Conservation (phyloP, 2,888 invertebrate species). For the Drosophila nigritarsus region DNA sequence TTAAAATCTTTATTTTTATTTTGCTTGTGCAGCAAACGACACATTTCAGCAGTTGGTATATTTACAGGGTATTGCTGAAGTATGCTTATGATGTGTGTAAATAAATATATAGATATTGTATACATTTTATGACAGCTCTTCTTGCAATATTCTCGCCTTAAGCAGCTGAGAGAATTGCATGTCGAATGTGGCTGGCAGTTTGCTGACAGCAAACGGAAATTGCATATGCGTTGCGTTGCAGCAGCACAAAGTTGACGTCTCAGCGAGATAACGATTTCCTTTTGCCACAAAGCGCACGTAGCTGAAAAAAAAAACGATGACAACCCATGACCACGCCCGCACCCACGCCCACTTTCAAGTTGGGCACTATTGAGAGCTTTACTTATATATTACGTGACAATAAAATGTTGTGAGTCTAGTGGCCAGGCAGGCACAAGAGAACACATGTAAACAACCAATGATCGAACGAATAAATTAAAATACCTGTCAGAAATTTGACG, state of each 20-base stretch:
- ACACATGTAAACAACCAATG: not conserved
- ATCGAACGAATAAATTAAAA: slow-evolving; percentile 2
- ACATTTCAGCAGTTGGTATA: not conserved
- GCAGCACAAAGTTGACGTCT: slow-evolving; percentile 39
- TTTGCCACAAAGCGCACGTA: slow-evolving; percentile 50
- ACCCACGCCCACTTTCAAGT: not conserved
- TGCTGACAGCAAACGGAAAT: slow-evolving; percentile 57
- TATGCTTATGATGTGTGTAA: slow-evolving; percentile 20
- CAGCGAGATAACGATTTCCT: slow-evolving; percentile 50
- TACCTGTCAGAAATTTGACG: not conserved
- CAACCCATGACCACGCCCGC: slow-evolving; percentile 5
- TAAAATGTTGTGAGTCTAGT: slow-evolving; percentile 3
- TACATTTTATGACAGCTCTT: slow-evolving; percentile 49
- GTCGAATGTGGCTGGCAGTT: slow-evolving; percentile 34
- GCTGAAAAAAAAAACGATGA: slow-evolving; percentile 3
- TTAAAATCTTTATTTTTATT: not conserved
- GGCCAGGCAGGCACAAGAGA: not conserved
- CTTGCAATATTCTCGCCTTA: slow-evolving; percentile 10
- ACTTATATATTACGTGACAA: slow-evolving; percentile 3
- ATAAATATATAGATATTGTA: slow-evolving; percentile 24
- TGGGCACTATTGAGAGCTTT: slow-evolving; percentile 1
- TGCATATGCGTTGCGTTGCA: slow-evolving; percentile 46
- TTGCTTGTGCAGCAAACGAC: not conserved
- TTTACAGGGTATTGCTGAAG: slow-evolving; percentile 22
- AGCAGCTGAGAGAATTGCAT: slow-evolving; percentile 39